Evolutionary conservation across 1,140 invertebrate species (phyloP).

Genomic region (fruit fly (Drosophila melanogaster)): DNA sequence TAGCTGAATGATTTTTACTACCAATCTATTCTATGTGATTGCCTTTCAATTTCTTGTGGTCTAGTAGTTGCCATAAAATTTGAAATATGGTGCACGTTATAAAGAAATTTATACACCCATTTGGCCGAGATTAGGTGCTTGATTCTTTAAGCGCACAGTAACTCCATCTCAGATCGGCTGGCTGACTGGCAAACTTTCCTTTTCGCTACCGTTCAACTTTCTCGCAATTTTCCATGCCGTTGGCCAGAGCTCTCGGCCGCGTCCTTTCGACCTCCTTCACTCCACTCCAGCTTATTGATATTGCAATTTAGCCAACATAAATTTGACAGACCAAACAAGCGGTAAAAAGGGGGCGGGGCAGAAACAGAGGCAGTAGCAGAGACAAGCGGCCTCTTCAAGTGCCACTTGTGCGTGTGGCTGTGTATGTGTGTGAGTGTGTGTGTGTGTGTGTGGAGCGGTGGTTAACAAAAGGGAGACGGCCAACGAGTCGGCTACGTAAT

Average conservation of each 20-base stretch:
- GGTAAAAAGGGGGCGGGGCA: background rate
- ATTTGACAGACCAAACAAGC: constrained; percentile 39
- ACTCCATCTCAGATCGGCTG: constrained; percentile 4
- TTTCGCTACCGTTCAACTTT: constrained; percentile 5
- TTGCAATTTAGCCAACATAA: constrained; percentile 70
- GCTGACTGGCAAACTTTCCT: background rate
- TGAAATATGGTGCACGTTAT: background rate
- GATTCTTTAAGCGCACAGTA: background rate
- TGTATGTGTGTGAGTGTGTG: constrained; percentile 1
- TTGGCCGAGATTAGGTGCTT: background rate
- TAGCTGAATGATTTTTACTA: background rate
- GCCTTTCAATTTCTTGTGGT: constrained; percentile 3
- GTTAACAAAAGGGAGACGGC: constrained; percentile 8
- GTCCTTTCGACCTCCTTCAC: constrained; percentile 5
- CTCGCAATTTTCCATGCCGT: constrained; percentile 11
- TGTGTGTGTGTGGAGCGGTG: background rate
- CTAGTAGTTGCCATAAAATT: constrained; percentile 3
- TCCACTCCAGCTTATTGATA: constrained; percentile 60
- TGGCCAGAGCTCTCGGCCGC: constrained; percentile 8
- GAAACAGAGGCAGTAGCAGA: background rate
- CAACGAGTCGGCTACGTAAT: constrained; percentile 50
- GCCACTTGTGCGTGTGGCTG: constrained; percentile 20
- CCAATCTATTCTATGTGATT: background rate
- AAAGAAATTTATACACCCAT: constrained; percentile 6
- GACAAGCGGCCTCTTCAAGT: constrained; percentile 19